Evolutionary conservation across 2,888 invertebrate species (phyloP).

Genomic region (Plagodis dolabraria): DNA sequence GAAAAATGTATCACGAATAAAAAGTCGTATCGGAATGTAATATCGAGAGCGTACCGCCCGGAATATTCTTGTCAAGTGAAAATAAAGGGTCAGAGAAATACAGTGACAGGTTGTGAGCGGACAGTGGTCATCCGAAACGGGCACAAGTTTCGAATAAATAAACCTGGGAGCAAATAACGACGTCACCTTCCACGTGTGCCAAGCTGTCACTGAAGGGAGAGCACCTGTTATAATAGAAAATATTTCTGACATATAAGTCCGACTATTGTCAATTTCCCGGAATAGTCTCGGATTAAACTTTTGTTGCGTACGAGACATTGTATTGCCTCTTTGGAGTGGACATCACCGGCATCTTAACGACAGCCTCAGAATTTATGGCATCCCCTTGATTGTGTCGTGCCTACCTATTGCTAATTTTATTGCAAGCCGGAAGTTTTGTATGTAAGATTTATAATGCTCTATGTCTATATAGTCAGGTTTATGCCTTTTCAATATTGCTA

Average conservation of each 20-base stretch:
- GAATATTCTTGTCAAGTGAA: slow-evolving; percentile 83
- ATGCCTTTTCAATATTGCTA: slow-evolving; percentile 50
- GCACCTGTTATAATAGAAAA: slow-evolving; percentile 67
- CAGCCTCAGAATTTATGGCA: slow-evolving; percentile 35
- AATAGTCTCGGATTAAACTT: slow-evolving; percentile 26
- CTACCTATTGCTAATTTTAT: slow-evolving; percentile 40
- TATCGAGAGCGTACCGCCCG: slow-evolving; percentile 75
- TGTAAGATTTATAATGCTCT: slow-evolving; percentile 50
- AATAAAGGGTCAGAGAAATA: slow-evolving; percentile 81
- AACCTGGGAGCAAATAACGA: slow-evolving; percentile 71
- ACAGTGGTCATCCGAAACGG: slow-evolving; percentile 76
- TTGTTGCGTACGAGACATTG: slow-evolving; percentile 30
- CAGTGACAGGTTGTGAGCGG: slow-evolving; percentile 81
- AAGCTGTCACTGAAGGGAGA: slow-evolving; percentile 49
- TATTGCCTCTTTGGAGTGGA: slow-evolving; percentile 25
- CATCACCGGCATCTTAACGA: slow-evolving; percentile 31
- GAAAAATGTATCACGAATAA: slow-evolving; percentile 83
- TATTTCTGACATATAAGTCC: slow-evolving; percentile 63
- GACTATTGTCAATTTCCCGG: slow-evolving; percentile 55
- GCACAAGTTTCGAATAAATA: slow-evolving; percentile 79
- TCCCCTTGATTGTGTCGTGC: slow-evolving; percentile 30
- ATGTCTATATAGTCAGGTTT: slow-evolving; percentile 46
- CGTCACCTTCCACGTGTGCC: slow-evolving; percentile 68
- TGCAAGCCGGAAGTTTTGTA: slow-evolving; percentile 49
- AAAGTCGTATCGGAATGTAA: slow-evolving; percentile 82